A percentile compares a stretch with the other conserved stretches of the same genome.
phyloP scores from a whole-genome alignment of 2,888 invertebrate species.

The Sphaerophoria rueppellii region DNA sequence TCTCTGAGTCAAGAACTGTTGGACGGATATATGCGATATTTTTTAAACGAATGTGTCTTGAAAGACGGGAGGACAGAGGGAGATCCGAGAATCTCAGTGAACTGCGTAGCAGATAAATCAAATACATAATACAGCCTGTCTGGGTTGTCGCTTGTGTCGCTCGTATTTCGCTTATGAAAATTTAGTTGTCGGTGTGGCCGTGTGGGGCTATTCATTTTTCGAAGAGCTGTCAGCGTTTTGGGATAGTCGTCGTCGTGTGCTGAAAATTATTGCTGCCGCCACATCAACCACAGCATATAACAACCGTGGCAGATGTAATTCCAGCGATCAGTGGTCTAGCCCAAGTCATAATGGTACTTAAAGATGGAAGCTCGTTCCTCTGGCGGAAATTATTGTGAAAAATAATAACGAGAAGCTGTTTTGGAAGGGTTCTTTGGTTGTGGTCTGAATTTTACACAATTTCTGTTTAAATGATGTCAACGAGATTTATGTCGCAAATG shows the following conservation, averaged over 20 bases:
- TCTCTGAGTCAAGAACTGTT: constrained; percentile 5
- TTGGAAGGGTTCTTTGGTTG: neutral
- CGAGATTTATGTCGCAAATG: neutral
- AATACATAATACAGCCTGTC: constrained; percentile 53
- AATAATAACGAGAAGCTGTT: constrained; percentile 39
- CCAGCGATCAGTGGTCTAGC: constrained; percentile 36
- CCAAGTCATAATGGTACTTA: neutral
- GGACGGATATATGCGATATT: constrained; percentile 19
- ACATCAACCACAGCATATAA: neutral
- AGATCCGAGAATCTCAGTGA: constrained; percentile 57
- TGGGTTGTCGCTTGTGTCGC: constrained; percentile 16
- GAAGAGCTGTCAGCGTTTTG: constrained; percentile 62
- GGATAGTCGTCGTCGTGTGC: constrained; percentile 65
- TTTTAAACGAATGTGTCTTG: neutral
- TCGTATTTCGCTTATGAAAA: neutral
- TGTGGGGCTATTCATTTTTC: constrained; percentile 21
- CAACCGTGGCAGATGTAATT: constrained; percentile 45
- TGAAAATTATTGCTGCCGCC: constrained; percentile 60
- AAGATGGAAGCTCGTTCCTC: neutral
- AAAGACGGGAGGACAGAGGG: constrained; percentile 17
- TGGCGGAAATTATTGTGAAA: constrained; percentile 41
- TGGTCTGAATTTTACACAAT: constrained; percentile 12
- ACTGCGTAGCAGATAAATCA: constrained; percentile 64
- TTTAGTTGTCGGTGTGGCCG: neutral
- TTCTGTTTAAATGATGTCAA: neutral